phyloP scores from a whole-genome alignment of 2,797 vertebrate genomes.

The Odontamblyopus rebecca region DNA sequence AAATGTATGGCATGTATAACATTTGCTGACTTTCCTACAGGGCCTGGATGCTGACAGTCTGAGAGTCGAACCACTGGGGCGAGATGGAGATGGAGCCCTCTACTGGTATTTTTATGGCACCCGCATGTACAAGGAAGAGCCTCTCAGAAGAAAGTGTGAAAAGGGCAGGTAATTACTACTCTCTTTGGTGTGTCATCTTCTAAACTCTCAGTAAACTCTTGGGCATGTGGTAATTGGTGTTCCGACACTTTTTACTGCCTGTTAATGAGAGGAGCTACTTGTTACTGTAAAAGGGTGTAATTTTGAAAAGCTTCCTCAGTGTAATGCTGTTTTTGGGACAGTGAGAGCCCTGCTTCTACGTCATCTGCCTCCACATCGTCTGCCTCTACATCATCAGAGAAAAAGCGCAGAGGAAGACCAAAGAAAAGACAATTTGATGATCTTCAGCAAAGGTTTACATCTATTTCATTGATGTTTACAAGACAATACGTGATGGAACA shows the following conservation, averaged over 20 bases:
- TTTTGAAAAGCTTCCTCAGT: slow-evolving; percentile 13
- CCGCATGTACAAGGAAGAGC: slow-evolving; percentile 95
- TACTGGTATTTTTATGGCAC: slow-evolving; percentile 99
- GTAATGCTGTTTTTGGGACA: slow-evolving; percentile 28
- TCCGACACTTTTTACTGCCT: slow-evolving; percentile 27
- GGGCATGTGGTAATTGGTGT: background rate
- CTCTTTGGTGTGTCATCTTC: background rate
- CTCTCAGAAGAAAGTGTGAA: slow-evolving; percentile 57
- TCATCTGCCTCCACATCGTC: slow-evolving; percentile 37
- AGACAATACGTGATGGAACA: no score
- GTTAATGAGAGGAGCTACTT: slow-evolving; percentile 16
- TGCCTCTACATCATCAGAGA: slow-evolving; percentile 67
- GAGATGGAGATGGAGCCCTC: slow-evolving; percentile 90
- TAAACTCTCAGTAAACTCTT: background rate
- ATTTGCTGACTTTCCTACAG: slow-evolving; percentile 61
- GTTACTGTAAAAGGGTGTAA: slow-evolving; percentile 22
- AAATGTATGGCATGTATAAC: slow-evolving; percentile 25
- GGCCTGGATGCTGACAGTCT: slow-evolving; percentile 95
- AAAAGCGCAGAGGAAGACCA: slow-evolving; percentile 89
- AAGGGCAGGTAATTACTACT: slow-evolving; percentile 74
- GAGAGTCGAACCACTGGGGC: slow-evolving; percentile 93
- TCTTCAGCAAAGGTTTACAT: slow-evolving; percentile 72
- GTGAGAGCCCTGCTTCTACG: slow-evolving; percentile 58
- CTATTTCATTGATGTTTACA: slow-evolving; percentile 1
- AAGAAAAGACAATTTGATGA: slow-evolving; percentile 90